These are phyloP conservation scores for Hiodon tergisus DNA, from an alignment of 2,113 vertebrate genomes.

Conservation along the genomic window DNA sequence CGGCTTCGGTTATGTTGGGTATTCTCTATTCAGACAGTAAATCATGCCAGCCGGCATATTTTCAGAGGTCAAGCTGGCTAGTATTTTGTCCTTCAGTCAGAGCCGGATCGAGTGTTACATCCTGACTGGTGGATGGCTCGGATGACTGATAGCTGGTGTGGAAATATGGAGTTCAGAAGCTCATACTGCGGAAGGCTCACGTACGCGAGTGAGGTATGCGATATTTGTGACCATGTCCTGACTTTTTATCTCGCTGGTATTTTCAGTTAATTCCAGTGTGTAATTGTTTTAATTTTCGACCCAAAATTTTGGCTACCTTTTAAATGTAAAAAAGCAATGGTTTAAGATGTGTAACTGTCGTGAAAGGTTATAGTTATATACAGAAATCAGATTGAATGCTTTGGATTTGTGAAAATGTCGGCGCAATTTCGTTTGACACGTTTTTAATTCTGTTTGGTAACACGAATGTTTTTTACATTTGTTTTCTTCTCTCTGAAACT, in stretches of 20 bases:
- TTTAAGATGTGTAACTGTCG: background rate
- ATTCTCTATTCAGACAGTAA: too few relatives aligned
- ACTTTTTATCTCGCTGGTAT: too few relatives aligned
- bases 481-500: background rate
- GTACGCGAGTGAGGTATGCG: background rate
- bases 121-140: background rate
- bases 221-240: too few relatives aligned
- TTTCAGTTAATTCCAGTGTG: too few relatives aligned
- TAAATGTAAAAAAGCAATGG: background rate
- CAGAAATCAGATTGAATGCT: too few relatives aligned
- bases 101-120: conserved; percentile 10
- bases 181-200: background rate
- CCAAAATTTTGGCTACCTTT: too few relatives aligned
- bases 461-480: too few relatives aligned
- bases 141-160: background rate
- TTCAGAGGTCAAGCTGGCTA: background rate
- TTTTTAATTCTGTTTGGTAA: background rate
- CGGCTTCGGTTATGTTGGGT: too few relatives aligned
- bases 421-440: background rate
- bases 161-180: conserved; percentile 8
- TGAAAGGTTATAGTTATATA: too few relatives aligned
- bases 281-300: too few relatives aligned
- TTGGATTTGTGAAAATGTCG: too few relatives aligned
- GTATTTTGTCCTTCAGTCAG: background rate
- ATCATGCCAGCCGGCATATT: background rate